Evolutionary conservation across 1,140 invertebrate genomes (phyloP).

Genomic region (Drosophila burlai): DNA sequence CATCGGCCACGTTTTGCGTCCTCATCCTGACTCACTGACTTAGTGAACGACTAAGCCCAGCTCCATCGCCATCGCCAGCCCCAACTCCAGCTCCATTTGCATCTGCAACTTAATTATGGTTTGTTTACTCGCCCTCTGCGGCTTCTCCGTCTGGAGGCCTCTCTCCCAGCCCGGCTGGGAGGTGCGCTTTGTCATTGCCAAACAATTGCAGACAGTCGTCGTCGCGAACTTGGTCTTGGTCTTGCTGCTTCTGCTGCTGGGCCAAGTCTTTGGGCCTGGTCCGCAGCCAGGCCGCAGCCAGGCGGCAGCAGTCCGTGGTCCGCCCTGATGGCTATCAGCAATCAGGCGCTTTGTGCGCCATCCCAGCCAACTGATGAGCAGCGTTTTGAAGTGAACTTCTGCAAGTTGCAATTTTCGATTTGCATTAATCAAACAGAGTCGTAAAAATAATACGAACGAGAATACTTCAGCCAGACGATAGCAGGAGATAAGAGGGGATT

Average conservation of each 20-base stretch:
- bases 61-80: conserved; percentile 38
- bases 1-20: conserved; percentile 64
- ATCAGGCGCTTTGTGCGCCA: conserved; percentile 82
- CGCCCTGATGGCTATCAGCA: conserved; percentile 78
- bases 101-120: conserved; percentile 80
- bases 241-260: conserved; percentile 4
- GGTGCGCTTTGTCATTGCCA: conserved; percentile 83
- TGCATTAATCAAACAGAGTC: conserved; percentile 68
- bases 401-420: conserved; percentile 63
- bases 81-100: conserved; percentile 26
- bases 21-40: conserved; percentile 78
- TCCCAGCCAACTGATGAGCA: conserved; percentile 54
- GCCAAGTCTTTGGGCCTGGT: conserved; percentile 15
- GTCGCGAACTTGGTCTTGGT: conserved; percentile 49
- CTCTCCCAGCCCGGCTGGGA: conserved; percentile 57
- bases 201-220: conserved; percentile 70
- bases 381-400: conserved; percentile 54
- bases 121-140: conserved; percentile 67
- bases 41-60: conserved; percentile 72
- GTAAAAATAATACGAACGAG: conserved; percentile 51
- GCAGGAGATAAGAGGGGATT: conserved; percentile 48
- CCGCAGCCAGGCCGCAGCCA: too few species aligned
- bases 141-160: conserved; percentile 18
- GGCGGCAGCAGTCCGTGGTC: conserved; percentile 22
- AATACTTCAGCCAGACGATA: conserved; percentile 38